Conservation (phyloP, 2,797 vertebrate genomes). For the Pelochelys cantorii region DNA sequence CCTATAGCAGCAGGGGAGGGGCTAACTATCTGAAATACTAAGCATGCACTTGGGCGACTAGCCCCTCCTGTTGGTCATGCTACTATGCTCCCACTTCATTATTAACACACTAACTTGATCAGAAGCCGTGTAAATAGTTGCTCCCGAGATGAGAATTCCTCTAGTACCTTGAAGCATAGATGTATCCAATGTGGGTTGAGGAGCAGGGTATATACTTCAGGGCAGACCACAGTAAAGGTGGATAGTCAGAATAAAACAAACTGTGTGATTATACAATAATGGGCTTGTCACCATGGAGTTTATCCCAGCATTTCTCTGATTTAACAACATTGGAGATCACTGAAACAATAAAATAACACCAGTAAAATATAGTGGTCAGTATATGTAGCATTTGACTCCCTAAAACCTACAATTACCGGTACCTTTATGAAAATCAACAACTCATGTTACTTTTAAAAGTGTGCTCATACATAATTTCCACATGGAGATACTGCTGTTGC, state of each 20-base stretch:
- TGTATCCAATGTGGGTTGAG: neutral
- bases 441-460: neutral
- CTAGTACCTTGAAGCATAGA: neutral
- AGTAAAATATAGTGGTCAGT: rapidly evolving
- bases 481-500: conserved; percentile 4
- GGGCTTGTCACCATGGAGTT: neutral
- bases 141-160: neutral
- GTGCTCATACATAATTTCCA: neutral
- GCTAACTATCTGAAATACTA: no score
- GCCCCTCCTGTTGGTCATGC: neutral
- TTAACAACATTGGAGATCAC: neutral
- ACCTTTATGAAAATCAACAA: neutral
- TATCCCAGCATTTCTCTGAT: rapidly evolving
- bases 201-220: neutral
- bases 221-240: neutral
- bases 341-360: rapidly evolving
- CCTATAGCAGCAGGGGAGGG: neutral
- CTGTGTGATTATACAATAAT: rapidly evolving
- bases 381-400: neutral
- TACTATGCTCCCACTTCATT: neutral
- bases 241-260: neutral
- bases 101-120: neutral
- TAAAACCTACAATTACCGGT: neutral
- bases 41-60: no score
- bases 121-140: neutral